Conservation (phyloP, 2,797 vertebrate species). For the Alauda arvensis region DNA sequence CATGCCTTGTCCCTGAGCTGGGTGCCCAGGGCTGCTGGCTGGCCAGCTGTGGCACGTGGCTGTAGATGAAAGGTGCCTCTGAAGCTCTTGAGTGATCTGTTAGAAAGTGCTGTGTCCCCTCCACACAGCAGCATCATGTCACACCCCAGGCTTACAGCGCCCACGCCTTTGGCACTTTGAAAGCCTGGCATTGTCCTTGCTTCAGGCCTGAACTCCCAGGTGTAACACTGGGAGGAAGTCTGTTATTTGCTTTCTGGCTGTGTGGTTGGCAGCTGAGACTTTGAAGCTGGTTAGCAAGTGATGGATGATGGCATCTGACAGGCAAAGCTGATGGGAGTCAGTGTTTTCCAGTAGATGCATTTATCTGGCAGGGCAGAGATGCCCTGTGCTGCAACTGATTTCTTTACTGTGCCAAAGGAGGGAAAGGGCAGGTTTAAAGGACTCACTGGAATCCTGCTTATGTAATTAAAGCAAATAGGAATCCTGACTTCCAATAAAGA, state of each 20-base stretch:
- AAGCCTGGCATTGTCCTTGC: not conserved
- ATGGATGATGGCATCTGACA: conserved; percentile 32
- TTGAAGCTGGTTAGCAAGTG: conserved; percentile 29
- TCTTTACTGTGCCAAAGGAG: not conserved
- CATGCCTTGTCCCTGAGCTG: not conserved
- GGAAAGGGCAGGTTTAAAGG: conserved; percentile 4
- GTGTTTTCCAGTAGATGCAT: conserved; percentile 8
- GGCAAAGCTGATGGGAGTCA: conserved; percentile 14
- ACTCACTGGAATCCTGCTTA: conserved; percentile 34
- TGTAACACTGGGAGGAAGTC: not conserved
- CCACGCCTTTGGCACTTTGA: not conserved
- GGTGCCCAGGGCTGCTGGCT: not conserved
- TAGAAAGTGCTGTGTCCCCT: not conserved
- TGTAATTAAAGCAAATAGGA: conserved; percentile 50
- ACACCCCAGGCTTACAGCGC: not conserved
- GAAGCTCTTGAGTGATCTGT: not conserved
- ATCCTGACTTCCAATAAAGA: conserved; percentile 44
- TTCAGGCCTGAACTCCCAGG: not conserved
- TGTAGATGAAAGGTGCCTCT: not conserved
- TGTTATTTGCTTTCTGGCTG: conserved; percentile 4
- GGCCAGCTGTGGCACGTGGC: not conserved
- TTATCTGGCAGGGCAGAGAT: conserved; percentile 31
- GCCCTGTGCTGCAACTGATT: not conserved
- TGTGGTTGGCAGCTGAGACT: conserved; percentile 22
- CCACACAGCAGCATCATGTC: not conserved